phyloP scores from a whole-genome alignment of 2,888 invertebrate species.

The Hoplodrina ambigua region DNA sequence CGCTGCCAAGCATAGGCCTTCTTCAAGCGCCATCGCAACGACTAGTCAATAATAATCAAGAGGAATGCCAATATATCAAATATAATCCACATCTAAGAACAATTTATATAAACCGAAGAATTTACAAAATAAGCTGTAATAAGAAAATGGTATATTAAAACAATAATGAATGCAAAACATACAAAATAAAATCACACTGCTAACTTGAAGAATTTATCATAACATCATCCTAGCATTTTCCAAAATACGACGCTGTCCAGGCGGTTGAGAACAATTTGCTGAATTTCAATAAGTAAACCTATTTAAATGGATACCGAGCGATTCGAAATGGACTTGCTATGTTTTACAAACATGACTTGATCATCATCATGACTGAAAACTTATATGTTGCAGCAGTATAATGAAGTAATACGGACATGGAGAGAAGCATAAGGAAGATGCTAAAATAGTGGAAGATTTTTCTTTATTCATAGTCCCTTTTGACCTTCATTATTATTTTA shows the following conservation, averaged over 20 bases:
- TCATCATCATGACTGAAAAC: conserved; percentile 4
- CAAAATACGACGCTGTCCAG: background rate
- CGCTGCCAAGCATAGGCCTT: background rate
- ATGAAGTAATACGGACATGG: background rate
- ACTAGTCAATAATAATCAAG: conserved; percentile 8
- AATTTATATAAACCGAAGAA: background rate
- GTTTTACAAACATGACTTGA: background rate
- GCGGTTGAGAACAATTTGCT: background rate
- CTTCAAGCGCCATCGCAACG: background rate
- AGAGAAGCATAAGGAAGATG: conserved; percentile 4
- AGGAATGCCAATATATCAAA: conserved; percentile 2
- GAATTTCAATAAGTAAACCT: background rate
- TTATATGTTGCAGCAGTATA: background rate
- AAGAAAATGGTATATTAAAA: conserved; percentile 3
- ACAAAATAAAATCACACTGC: background rate
- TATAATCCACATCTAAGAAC: background rate
- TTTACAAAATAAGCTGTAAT: conserved; percentile 6
- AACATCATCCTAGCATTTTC: background rate
- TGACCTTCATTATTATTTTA: conserved; percentile 66
- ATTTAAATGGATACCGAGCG: background rate
- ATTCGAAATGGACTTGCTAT: background rate
- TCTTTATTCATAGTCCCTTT: conserved; percentile 81
- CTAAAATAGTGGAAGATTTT: conserved; percentile 14
- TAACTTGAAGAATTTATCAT: conserved; percentile 1
- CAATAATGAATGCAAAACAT: background rate